Base-by-base conservation (phyloP, 2,797 vertebrate species). In the Eidolon dupreanum region DNA sequence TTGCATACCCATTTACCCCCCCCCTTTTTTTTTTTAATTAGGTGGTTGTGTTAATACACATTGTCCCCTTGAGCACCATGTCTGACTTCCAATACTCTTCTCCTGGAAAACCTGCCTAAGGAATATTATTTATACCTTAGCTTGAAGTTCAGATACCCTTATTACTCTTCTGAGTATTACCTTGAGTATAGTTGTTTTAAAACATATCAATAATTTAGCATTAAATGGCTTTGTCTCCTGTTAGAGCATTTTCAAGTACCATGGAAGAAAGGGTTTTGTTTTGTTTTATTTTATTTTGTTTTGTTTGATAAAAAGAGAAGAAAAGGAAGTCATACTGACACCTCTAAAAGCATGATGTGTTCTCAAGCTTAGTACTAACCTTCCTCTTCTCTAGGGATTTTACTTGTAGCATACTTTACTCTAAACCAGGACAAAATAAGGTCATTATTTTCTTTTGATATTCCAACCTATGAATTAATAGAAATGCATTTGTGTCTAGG, bases 371-470 rank as follows among this genome's bases (percentile, higher is more conserved):
- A 78, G 15, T 41, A 33, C 33, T 33, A 33, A 4, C 19, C 12
- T 19, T 88, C 43, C 66, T 88, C 43, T 26, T 92, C 38, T 53
- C 55, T 15, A 75, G 11, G 19, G 6, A 6, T 90, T 95, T 94
- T 63, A 36, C 38, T 95, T 73, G 1, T 7, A 81, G 24, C 26
- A 28, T 9, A 36, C 16, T 88, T 95, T 90, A n/a, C 31, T 93
- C 66, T 88, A 65, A 87, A 66, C 17, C 70, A 66, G 13, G 41
- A n/a, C 33, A 15, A 88, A 94, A 51, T 75, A 77, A 82, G 8
- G n/a, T 78, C 46, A 90, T 15, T 31, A 24, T 57, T 82, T 93
- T 70, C 26, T 86, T 94, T 86, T 91, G 49, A 74, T 86, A 96
- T 36, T 89, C 43, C 61, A 5, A 9, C 49, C 71, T 93, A 5